Conservation (phyloP, 2,888 invertebrate species). For the Octonoba sinensis region DNA sequence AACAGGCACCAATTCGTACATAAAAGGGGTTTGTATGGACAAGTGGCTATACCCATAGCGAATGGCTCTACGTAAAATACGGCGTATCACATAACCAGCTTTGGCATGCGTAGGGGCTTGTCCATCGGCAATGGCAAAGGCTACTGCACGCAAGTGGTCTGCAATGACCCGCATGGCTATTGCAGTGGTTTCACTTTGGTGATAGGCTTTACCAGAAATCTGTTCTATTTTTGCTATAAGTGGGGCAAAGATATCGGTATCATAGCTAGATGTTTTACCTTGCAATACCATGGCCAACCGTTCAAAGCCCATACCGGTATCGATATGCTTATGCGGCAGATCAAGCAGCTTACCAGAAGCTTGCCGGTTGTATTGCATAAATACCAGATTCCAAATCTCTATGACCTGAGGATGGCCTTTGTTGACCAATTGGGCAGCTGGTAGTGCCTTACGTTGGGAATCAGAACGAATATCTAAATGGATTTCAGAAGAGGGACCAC, state of each 20-base stretch:
- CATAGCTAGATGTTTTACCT: slow-evolving; percentile 87
- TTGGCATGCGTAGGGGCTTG: slow-evolving; percentile 69
- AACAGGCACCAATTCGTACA: background rate
- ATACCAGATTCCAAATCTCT: slow-evolving; percentile 97
- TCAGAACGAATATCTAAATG: slow-evolving; percentile 85
- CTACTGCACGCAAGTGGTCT: slow-evolving; percentile 72
- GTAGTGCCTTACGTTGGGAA: no score
- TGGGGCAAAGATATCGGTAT: slow-evolving; percentile 90
- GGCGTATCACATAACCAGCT: slow-evolving; percentile 63
- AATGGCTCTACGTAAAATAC: slow-evolving; percentile 2
- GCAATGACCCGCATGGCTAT: slow-evolving; percentile 72
- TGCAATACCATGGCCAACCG: slow-evolving; percentile 87
- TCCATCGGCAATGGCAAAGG: slow-evolving; percentile 72
- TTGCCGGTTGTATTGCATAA: slow-evolving; percentile 89
- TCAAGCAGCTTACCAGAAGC: slow-evolving; percentile 77
- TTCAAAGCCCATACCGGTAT: slow-evolving; percentile 98
- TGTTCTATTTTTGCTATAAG: slow-evolving; percentile 78
- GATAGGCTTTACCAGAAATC: no score
- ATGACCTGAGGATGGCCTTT: slow-evolving; percentile 78
- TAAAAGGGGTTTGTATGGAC: background rate
- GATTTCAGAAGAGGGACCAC: slow-evolving; percentile 96
- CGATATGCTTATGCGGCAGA: slow-evolving; percentile 83
- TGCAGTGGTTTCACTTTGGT: slow-evolving; percentile 56
- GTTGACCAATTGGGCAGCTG: no score
- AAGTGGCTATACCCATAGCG: slow-evolving; percentile 3